Evolutionary conservation across 2,888 invertebrate genomes (phyloP), one percentile per base, ranked within the genome.

Genomic region (Trilocha varians): DNA sequence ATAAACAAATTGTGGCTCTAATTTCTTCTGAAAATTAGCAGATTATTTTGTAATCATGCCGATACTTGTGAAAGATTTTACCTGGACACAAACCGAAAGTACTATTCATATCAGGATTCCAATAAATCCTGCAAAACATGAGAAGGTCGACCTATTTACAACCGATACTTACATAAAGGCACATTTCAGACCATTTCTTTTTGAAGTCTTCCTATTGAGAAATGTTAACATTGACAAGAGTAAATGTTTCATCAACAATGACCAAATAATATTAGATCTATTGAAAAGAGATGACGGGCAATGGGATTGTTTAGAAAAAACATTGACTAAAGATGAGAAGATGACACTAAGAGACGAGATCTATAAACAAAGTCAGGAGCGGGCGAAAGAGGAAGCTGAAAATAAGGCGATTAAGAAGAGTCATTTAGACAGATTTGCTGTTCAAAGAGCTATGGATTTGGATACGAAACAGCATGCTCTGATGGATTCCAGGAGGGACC

Each of bases 81-180:
- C 87, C 32, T 95, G 95, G 95, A 89, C 88, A 33, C 93, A 95
- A 82, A 90, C 90, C 1, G 75, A 83, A 11, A 80, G 82, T 33
- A 74, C 72, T 32, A 59, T 95, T 6, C 87, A 88, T 45, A 86
- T 95, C 42, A 86, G 87, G 50, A 88, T 94, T 17, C 91, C 92
- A 4, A 62, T 93, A 39, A 90, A 87, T 58, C 89, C 89, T 5
- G 85, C 88, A 0, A 87, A 83, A 52, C 79, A 87, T 17, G 88
- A 88, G 42, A 91, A 91, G 65, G 88, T 91, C 0, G 91, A 93
- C 65, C 68, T 94, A 35, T 89, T 93, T 53, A 90, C 91, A 0
- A 87, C 91, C 0, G 87, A 90, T 45, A 86, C 88, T 48, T 94
- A 93, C 64, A 69, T 94, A 8, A 94, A 94, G 78, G 90, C 90